Evolutionary conservation across 2,888 invertebrate genomes (phyloP).

Genomic region (Malacosoma neustria): DNA sequence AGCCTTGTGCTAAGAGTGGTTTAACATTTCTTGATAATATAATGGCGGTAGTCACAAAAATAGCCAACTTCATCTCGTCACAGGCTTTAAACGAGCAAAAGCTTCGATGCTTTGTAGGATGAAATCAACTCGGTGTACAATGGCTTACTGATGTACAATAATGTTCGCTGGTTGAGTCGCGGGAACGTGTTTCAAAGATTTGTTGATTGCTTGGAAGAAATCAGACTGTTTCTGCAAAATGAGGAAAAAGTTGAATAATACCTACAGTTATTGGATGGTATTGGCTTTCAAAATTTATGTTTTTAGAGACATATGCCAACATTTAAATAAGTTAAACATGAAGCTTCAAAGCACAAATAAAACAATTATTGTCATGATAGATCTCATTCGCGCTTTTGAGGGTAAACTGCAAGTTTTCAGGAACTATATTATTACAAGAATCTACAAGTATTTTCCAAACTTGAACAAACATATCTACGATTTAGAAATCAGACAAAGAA

Average conservation of each 20-base stretch:
- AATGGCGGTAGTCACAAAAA: constrained; percentile 20
- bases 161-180: constrained; percentile 21
- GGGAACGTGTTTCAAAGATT: constrained; percentile 22
- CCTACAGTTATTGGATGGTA: constrained; percentile 13
- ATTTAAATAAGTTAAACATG: constrained; percentile 15
- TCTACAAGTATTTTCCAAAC: too few species aligned
- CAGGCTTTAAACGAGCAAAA: constrained; percentile 24
- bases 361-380: constrained; percentile 18
- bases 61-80: constrained; percentile 17
- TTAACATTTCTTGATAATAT: constrained; percentile 17
- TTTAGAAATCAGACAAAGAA: too few species aligned
- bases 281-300: constrained; percentile 22
- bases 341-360: constrained; percentile 19
- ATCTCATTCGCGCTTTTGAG: constrained; percentile 20
- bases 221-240: constrained; percentile 17
- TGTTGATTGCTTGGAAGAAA: constrained; percentile 18
- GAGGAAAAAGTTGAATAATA: constrained; percentile 10
- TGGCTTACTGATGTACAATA: constrained; percentile 16
- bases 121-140: constrained; percentile 23
- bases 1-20: constrained; percentile 17
- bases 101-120: constrained; percentile 21
- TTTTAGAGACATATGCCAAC: constrained; percentile 19
- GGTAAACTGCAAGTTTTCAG: constrained; percentile 17
- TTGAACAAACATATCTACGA: too few species aligned
- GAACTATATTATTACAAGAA: too few species aligned